Conservation (phyloP, 2,113 vertebrate genomes). For the Onychorhynchus coronatus region DNA sequence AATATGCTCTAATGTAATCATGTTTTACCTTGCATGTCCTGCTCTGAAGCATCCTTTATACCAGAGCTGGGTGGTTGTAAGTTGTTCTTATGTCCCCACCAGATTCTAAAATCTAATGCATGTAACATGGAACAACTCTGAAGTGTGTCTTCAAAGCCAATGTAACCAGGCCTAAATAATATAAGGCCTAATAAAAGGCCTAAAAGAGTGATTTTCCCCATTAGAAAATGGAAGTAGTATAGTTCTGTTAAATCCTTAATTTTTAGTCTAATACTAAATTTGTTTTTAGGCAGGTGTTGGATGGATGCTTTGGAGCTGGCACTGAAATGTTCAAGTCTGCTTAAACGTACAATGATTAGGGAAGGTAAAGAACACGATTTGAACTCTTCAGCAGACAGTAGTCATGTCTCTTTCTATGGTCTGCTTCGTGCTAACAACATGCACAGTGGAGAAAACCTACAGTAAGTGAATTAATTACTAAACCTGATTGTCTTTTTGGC, state of each 20-base stretch:
- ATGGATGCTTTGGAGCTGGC: slow-evolving; percentile 98
- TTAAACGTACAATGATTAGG: slow-evolving; percentile 97
- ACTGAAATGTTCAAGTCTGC: slow-evolving; percentile 93
- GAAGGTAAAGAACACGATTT: slow-evolving; percentile 93
- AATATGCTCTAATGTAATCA: background rate
- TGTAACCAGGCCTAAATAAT: background rate
- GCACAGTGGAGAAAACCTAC: slow-evolving; percentile 84
- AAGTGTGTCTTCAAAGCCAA: background rate
- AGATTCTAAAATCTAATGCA: background rate
- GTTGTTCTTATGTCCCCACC: background rate
- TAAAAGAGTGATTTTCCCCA: background rate
- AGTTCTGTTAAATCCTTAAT: background rate
- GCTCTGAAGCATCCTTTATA: background rate
- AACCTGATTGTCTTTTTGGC: background rate
- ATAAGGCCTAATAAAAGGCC: no score
- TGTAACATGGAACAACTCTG: background rate
- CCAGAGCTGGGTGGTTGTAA: background rate
- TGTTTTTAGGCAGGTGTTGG: slow-evolving; percentile 90
- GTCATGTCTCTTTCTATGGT: slow-evolving; percentile 91
- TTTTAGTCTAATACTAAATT: background rate
- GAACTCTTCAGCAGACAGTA: slow-evolving; percentile 83
- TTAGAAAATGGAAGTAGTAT: background rate
- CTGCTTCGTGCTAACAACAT: slow-evolving; percentile 92
- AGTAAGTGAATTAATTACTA: slow-evolving; percentile 78
- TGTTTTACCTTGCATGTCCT: background rate